Evolutionary conservation across 1,140 invertebrate species (phyloP), one percentile per base, ranked within the genome.

Genomic region (Reticulitermes speratus): DNA sequence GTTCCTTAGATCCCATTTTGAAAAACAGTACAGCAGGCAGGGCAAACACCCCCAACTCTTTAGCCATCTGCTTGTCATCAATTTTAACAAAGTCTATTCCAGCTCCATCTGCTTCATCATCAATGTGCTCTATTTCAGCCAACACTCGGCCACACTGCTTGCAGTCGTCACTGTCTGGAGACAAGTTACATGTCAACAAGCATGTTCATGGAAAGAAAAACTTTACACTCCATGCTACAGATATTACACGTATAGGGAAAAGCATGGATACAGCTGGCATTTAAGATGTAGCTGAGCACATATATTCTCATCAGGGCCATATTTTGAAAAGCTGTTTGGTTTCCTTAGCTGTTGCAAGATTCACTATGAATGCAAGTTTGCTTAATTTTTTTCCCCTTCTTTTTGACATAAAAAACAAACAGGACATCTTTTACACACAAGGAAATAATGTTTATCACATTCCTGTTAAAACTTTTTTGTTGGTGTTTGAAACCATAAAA

Each of bases 21-120:
- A 97, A 98, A 91, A 98, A 98, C 0, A 98, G 92, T 87, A 98
- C 95, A 2, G 96, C 96, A 3, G 97, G 97, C 82, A 98, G 91
- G 3, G 97, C 96, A 88, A 97, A 97, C 2, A 98, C 96, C 32
- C 97, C 97, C 88, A 94, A 95, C 87, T 97, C 95, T 90, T 97
- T 97, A 5, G 97, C 95, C 91, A 98, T 93, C 86, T 95, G 93
- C 88, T 96, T 95, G 89, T 98, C 97, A 87, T 97, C 96, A 87
- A 98, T 96, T 91, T 98, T 97, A 0, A 98, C 96, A 89, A 98
- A 98, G 89, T 98, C 97, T 85, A 98, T 98, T 69, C 97, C 97
- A 69, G 96, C 97, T n/a, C 94, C 93, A 90, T 98, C 97, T 1
- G 97, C 97, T 88, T 98, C 97, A 89, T 98, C 97, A 89, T 98